Evolutionary conservation across 1,140 invertebrate species (phyloP), one percentile per base, ranked within the genome.

Genomic region (Drosophila virilis): DNA sequence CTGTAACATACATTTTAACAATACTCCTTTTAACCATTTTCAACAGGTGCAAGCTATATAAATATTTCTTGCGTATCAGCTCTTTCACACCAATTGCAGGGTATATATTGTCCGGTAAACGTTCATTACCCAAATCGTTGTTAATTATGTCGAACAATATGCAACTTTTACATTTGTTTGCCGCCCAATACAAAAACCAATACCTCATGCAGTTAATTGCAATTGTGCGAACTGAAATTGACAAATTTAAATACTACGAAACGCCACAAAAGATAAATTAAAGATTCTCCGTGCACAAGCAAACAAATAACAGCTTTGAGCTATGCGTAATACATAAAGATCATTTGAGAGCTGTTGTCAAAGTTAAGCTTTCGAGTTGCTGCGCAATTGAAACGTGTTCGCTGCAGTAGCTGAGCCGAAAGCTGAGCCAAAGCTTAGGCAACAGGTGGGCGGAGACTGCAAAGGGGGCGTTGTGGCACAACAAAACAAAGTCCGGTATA

Each of bases 381-480:
- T 9, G 8, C 38, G 38, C 38, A 40, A 40, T 10, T 40, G 12
- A 40, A 40, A 40, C 38, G 8, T 10, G 38, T 40, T 40, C 8
- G 38, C 10, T 40, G 10, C 33, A 40, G 8, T 13, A 8, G 13
- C 15, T 28, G 48, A 51, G 13, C 80, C 76, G 40, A 37, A 48
- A 35, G 10, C 17, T 64, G 9, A 42, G 48, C 9, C 35, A 50
- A 74, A 84, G 74, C 77, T 71, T 55, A 5, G 17, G 13, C 37
- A 40, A 12, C 35, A 45, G 10, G 37, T 50, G 22, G 32, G 32
- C 43, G 38, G 38, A 52, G 6, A 60, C 6, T 28, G 2, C 22
- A 62, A 32, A 48, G 13, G n/a, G 32, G 28, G 10, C 2, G 5
- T n/a, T 61, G 8, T 50, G 60, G 0, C 35, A 51, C 33, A 32